phyloP scores from a whole-genome alignment of 2,113 vertebrate species.

The Rhinopomastus cyanomelas region DNA sequence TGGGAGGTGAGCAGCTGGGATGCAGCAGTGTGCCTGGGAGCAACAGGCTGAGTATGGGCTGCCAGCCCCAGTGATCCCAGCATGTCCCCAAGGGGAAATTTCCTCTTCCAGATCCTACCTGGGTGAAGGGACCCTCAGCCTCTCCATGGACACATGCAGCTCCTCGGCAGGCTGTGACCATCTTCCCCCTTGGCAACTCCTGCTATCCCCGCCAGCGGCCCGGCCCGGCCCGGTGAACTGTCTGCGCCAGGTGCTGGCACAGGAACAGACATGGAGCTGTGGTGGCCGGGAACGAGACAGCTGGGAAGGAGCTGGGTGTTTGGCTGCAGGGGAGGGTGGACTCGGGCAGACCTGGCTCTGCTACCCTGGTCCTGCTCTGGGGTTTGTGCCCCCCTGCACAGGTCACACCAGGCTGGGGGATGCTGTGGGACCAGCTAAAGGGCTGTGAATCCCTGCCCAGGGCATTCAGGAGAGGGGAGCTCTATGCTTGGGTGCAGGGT shows the following conservation, averaged over 20 bases:
- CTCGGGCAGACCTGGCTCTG: background rate
- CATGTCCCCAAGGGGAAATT: rapidly evolving
- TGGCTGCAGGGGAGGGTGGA: background rate
- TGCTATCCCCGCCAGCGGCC: rapidly evolving
- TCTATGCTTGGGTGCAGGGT: background rate
- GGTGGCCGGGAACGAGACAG: background rate
- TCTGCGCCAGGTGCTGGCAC: background rate
- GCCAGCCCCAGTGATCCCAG: background rate
- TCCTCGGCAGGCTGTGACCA: background rate
- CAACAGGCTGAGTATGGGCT: rapidly evolving
- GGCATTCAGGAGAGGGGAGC: rapidly evolving
- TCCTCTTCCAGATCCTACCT: background rate
- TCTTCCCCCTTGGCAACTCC: rapidly evolving
- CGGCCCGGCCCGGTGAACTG: rapidly evolving
- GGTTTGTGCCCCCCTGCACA: background rate
- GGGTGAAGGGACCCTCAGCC: background rate
- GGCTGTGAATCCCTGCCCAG: background rate
- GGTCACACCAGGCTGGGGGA: background rate
- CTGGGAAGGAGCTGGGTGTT: background rate
- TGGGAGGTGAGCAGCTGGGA: rapidly evolving
- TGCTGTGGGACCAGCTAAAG: background rate
- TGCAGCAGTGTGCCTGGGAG: background rate
- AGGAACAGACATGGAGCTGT: background rate
- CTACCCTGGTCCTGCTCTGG: background rate
- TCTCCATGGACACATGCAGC: background rate